phyloP scores from a whole-genome alignment of 2,113 vertebrate species.

The Isichthys henryi region DNA sequence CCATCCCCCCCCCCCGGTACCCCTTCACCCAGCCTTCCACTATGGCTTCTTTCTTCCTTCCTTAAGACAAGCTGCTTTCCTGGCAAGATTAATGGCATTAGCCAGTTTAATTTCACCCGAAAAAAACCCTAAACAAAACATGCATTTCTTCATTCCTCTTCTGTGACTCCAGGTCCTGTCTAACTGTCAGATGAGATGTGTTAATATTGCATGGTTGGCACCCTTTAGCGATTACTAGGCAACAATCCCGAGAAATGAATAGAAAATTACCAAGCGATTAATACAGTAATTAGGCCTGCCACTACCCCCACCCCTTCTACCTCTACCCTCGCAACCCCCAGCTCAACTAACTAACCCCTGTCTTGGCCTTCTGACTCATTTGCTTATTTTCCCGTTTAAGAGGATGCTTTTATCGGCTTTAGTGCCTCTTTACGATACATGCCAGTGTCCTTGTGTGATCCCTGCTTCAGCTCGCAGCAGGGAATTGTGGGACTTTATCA shows the following conservation, averaged over 20 bases:
- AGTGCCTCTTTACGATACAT: neutral
- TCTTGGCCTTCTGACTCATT: neutral
- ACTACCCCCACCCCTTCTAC: neutral
- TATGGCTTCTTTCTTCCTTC: neutral
- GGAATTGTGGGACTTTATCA: slow-evolving; percentile 5
- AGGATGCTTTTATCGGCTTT: neutral
- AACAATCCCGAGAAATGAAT: slow-evolving; percentile 26
- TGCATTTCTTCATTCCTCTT: slow-evolving; percentile 18
- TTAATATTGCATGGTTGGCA: slow-evolving; percentile 26
- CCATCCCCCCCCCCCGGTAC: neutral
- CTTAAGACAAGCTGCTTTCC: slow-evolving; percentile 22
- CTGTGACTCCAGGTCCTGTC: slow-evolving; percentile 1
- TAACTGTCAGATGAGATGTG: slow-evolving; percentile 23
- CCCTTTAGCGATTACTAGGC: slow-evolving; percentile 22
- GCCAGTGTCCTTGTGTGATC: neutral
- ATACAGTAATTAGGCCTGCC: slow-evolving; percentile 19
- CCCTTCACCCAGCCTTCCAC: slow-evolving; percentile 9
- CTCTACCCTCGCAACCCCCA: neutral
- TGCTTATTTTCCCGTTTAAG: slow-evolving; percentile 9
- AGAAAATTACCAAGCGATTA: slow-evolving; percentile 22
- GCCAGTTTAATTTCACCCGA: slow-evolving; percentile 26
- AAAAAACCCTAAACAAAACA: slow-evolving; percentile 16
- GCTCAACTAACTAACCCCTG: neutral
- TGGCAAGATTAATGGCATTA: slow-evolving; percentile 28
- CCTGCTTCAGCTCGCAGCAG: neutral